Evolutionary conservation across 53 echinoderm and acorn worm genomes (phyloP), one percentile per base, ranked within the genome.

Genomic region (Hippasteria phrygiana): DNA sequence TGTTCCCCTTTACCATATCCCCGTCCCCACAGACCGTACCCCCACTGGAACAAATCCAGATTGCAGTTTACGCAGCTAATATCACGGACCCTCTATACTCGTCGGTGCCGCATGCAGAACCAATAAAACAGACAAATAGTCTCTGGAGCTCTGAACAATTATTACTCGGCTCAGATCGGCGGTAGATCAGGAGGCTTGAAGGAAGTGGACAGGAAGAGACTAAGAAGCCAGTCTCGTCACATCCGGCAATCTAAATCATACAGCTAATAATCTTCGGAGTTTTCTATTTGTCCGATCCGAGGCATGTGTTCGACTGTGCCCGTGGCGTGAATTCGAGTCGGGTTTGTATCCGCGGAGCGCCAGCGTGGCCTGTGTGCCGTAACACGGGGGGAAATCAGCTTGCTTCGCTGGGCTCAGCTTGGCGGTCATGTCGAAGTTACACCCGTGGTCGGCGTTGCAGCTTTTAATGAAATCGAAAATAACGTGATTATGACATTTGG

Each of bases 211-310:
- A 27, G 70, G 85, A 67, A 47, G 50, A 50, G 66, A 43, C 27
- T 16, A 51, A 69, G 85, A 69, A 35, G 31, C 70, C 26, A 9
- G 50, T 70, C 46, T 20, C 85, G 85, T 85, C 85, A 85, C 69
- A 33, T 85, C 85, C 85, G 56, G 85, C 71, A 70, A 69, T 71
- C 85, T 70, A 69, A 50, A 70, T 85, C 16, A 54, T 62, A 81
- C 63, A 29, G 41, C 59, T 43, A 81, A 81, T 85, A 47, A 70
- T 85, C 85, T 54, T 31, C 29, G 7, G n/a, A 26, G 11, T 27
- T 48, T 50, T 3, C 33, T 33, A 31, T 75, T 48, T 75, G 14
- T 48, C 31, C 22, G 6, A 7, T 69, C 71, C 71, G 35, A 71
- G 70, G 69, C 48, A 70, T 70, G 35, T 69, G 1, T 35, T 37